phyloP scores from a whole-genome alignment of 2,888 invertebrate species.

The Luperina testacea region DNA sequence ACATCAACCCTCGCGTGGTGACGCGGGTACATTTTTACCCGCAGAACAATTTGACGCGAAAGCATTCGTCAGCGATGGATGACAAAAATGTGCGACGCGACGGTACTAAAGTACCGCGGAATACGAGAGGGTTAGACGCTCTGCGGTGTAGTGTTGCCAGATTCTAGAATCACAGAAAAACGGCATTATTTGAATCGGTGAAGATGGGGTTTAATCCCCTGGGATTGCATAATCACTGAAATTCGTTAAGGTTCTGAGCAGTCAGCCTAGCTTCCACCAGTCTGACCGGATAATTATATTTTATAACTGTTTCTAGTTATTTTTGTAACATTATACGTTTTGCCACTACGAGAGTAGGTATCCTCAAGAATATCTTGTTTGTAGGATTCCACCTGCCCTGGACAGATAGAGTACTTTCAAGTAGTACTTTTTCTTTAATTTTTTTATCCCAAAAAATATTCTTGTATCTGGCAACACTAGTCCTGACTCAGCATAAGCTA shows the following conservation, averaged over 20 bases:
- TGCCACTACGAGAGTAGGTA: not conserved
- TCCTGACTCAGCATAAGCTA: conserved; percentile 58
- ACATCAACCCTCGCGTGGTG: conserved; percentile 31
- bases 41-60: conserved; percentile 53
- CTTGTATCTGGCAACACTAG: conserved; percentile 30
- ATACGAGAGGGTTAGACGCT: conserved; percentile 53
- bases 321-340: not conserved
- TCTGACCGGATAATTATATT: not conserved
- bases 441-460: not conserved
- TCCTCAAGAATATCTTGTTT: not conserved
- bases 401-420: not conserved
- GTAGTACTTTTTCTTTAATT: not conserved
- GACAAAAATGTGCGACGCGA: conserved; percentile 51
- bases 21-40: conserved; percentile 50
- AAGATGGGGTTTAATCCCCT: not conserved
- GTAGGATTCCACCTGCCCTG: not conserved
- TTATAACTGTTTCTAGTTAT: too few relatives aligned
- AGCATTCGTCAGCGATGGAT: conserved; percentile 63
- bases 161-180: not conserved
- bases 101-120: conserved; percentile 43
- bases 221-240: not conserved
- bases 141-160: conserved; percentile 43
- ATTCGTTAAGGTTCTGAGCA: not conserved
- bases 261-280: not conserved
- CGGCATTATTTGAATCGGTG: not conserved